Percentiles rank a stretch among this genome's conserved stretches.
Evolutionary conservation across 1,140 invertebrate species (phyloP).

Genomic region (Plutomurus gul): DNA sequence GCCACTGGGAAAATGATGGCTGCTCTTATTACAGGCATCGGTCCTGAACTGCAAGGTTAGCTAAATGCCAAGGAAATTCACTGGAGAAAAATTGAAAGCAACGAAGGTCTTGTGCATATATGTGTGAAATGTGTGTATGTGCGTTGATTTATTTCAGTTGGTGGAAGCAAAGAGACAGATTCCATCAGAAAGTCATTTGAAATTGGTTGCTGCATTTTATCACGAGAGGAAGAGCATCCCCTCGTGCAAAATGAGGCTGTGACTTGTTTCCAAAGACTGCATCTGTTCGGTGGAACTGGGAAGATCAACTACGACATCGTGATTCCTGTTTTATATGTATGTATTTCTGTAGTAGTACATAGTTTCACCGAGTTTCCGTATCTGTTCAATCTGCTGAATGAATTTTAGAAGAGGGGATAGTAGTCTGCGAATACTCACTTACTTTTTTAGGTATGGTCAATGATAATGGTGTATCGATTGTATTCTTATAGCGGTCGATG

Average conservation of each 20-base stretch:
- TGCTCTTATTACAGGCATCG: constrained; percentile 94
- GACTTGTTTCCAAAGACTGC: constrained; percentile 93
- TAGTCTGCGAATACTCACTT: not conserved
- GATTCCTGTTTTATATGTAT: constrained; percentile 91
- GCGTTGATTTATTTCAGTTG: constrained; percentile 54
- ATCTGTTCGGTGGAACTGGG: constrained; percentile 91
- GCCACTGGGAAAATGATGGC: constrained; percentile 92
- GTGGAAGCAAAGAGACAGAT: constrained; percentile 49
- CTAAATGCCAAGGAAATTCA: not conserved
- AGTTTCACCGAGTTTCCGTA: no score
- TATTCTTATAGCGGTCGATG: constrained; percentile 71
- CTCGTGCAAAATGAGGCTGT: constrained; percentile 94
- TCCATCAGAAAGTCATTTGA: constrained; percentile 51
- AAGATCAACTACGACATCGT: constrained; percentile 91
- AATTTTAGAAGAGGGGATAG: not conserved
- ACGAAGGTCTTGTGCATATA: not conserved
- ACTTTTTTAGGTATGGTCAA: not conserved
- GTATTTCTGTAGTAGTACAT: constrained; percentile 60
- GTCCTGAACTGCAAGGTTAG: constrained; percentile 90
- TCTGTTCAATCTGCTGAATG: no score
- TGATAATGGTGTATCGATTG: constrained; percentile 27
- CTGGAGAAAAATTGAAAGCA: not conserved
- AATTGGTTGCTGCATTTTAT: constrained; percentile 82
- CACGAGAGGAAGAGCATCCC: constrained; percentile 82
- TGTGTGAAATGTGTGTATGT: not conserved